Evolutionary conservation across 2,888 invertebrate species (phyloP).

Genomic region (Drosophila emarginata): DNA sequence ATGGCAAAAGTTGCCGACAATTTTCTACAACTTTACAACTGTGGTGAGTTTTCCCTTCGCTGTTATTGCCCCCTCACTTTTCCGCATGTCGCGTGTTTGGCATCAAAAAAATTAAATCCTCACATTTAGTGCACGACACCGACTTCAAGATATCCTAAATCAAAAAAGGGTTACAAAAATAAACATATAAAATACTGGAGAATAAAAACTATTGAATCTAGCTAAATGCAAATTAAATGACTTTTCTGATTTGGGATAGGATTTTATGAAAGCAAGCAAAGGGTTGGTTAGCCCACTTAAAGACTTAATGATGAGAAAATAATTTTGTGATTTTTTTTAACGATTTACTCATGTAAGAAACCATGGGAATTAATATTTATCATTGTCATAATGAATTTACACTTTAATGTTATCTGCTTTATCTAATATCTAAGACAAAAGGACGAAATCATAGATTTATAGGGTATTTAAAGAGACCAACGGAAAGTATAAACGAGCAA

Average conservation of each 20-base stretch:
- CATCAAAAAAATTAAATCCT: slow-evolving; percentile 28
- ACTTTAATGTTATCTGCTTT: too few relatives aligned
- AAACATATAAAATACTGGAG: not conserved
- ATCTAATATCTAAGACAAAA: too few relatives aligned
- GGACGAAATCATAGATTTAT: not conserved
- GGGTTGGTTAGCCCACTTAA: too few relatives aligned
- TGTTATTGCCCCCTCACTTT: slow-evolving; percentile 26
- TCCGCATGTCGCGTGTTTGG: slow-evolving; percentile 44
- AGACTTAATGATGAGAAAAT: too few relatives aligned
- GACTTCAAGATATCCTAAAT: slow-evolving; percentile 5
- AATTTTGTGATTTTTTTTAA: too few relatives aligned
- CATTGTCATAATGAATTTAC: too few relatives aligned
- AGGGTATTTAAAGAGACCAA: not conserved
- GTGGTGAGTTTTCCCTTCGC: slow-evolving; percentile 56
- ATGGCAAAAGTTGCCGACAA: slow-evolving; percentile 47
- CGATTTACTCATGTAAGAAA: too few relatives aligned
- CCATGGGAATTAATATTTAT: too few relatives aligned
- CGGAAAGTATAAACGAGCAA: not conserved
- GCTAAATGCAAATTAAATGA: too few relatives aligned
- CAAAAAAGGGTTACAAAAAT: slow-evolving; percentile 1
- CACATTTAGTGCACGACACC: slow-evolving; percentile 1
- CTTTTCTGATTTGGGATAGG: too few relatives aligned
- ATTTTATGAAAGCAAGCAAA: too few relatives aligned
- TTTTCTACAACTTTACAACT: slow-evolving; percentile 63
- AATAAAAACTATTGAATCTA: too few relatives aligned